Base-by-base conservation (phyloP, 2,797 vertebrate species). In the Cyclopterus lumpus region DNA sequence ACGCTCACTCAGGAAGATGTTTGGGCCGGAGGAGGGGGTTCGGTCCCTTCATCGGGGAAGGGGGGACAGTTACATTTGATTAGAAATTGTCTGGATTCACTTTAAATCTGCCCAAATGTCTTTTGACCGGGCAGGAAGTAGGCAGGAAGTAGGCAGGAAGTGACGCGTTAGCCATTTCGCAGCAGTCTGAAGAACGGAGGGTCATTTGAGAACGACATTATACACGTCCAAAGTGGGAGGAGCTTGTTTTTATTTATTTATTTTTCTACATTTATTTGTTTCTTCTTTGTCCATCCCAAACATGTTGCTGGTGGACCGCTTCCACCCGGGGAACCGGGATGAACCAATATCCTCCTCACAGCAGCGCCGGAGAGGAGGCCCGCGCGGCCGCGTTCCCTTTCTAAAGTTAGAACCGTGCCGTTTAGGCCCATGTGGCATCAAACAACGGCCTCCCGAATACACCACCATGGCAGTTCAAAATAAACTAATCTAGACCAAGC, bases 301-400 rank as follows among this genome's bases (percentile, higher is more conserved):
- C 81, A 74, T 59, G 79, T 75, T 72, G 73, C 32, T 74, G 30
- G 72, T 88, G 86, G 82, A 86, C 64, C 10, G 71, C 67, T 38
- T 77, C 85, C 87, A 89, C 70, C 4, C 46, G 38, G 38, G 82
- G 74, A 80, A 24, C 24, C 0, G 46, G 5, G 67, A 83, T 82
- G 85, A 65, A 28, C 59, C 68, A 22, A 40, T 22, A 71, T 73
- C 73, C 6, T 10, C 8, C 73, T 6, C 32, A 51, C 53, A 68
- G 42, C 81, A 65, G 49, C 48, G 5, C 72, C 18, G 15, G 18
- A 66, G 36, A 34, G n/a, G 36, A 59, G 40, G 18, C 16, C n/a
- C 12, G 53, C 15, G 11, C 4, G 8, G 66, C 28, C 8, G n/a
- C 0, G 38, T 1, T 62, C 66, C 71, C 59, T 22, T 59, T 59